Evolutionary conservation across 2,113 vertebrate genomes (phyloP).

Genomic region (Antechinus flavipes): DNA sequence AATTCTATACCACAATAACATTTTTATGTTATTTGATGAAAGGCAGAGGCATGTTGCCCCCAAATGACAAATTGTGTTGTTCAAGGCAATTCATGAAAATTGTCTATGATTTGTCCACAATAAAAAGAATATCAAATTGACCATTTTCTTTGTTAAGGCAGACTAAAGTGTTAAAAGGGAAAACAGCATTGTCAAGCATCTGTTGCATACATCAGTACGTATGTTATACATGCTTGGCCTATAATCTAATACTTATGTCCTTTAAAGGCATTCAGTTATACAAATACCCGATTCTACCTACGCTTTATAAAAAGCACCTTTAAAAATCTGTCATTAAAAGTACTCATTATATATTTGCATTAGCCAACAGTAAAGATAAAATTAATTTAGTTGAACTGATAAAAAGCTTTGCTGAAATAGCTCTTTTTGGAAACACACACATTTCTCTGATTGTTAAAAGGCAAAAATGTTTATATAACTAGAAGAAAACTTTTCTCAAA

Average conservation of each 20-base stretch:
- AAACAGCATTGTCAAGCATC: background rate
- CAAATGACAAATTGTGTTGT: background rate
- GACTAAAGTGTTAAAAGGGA: background rate
- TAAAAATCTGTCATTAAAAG: background rate
- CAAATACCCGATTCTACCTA: background rate
- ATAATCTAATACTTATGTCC: background rate
- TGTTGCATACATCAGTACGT: background rate
- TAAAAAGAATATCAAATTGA: background rate
- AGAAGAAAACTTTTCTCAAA: background rate
- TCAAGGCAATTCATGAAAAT: background rate
- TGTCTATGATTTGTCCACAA: background rate
- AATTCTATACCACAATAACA: too few species aligned
- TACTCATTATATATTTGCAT: background rate
- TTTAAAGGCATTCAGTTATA: background rate
- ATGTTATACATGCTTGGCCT: background rate
- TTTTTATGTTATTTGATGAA: background rate
- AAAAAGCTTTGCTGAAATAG: background rate
- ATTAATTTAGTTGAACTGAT: background rate
- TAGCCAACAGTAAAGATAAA: background rate
- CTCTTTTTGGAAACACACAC: background rate
- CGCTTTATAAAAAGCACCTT: background rate
- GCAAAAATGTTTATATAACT: background rate
- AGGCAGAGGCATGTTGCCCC: background rate
- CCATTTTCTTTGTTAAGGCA: background rate
- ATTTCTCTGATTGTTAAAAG: background rate